Conservation (phyloP, 2,888 invertebrate genomes). For the Parasteatoda lunata region DNA sequence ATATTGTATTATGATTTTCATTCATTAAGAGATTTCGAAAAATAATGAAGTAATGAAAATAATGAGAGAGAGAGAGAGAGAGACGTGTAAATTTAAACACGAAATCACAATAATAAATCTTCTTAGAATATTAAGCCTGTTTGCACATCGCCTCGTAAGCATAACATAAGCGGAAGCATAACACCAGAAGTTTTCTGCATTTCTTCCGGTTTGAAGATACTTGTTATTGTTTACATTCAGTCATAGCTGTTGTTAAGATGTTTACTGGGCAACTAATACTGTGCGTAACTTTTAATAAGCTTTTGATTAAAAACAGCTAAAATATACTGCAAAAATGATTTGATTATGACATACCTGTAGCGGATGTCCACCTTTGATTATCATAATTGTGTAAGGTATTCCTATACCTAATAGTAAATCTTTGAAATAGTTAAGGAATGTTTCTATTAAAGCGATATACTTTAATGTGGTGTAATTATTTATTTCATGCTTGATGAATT, state of each 20-base stretch:
- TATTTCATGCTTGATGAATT: too few species aligned
- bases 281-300: neutral
- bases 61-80: too few species aligned
- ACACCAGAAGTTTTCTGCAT: too few species aligned
- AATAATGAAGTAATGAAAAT: too few species aligned
- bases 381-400: constrained; percentile 74
- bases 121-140: too few species aligned
- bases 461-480: too few species aligned
- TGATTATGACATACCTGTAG: constrained; percentile 45
- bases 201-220: too few species aligned
- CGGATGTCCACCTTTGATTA: constrained; percentile 47
- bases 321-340: neutral
- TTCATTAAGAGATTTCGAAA: neutral
- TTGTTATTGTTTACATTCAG: neutral
- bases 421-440: constrained; percentile 47
- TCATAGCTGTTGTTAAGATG: neutral
- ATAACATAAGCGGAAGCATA: too few species aligned
- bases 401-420: constrained; percentile 76
- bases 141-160: too few species aligned
- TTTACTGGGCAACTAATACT: neutral
- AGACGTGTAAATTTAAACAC: too few species aligned
- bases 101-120: too few species aligned
- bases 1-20: too few species aligned
- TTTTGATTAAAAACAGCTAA: neutral
- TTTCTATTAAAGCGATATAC: neutral